Base-by-base conservation (phyloP, 2,888 invertebrate species). In the Fissipunctia ypsillon region DNA sequence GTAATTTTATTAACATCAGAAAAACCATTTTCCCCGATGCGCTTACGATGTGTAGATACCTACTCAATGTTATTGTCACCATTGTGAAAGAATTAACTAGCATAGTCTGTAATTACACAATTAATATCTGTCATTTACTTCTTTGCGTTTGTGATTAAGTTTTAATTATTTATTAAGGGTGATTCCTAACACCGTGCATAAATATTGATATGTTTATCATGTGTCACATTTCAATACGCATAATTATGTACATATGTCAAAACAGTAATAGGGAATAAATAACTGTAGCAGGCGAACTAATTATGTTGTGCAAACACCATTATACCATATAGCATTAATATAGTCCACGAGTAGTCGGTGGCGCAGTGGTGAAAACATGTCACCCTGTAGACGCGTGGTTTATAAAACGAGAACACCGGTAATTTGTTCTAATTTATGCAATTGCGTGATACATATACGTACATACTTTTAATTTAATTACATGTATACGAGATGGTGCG, bases 311-410 rank as follows among this genome's bases (percentile, higher is more conserved):
- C 81, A 86, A 87, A 87, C 78, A 85, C 75, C 73, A 85, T 84
- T 77, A 81, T 78, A 85, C 75, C 73, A 84, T 84, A 81, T 80
- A 86, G 88, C 87, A 85, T 89, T 94, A 91, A 94, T 93, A 81
- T 88, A 95, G 88, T 91, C 94, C 95, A 95, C 95, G 95, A 92
- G 95, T 87, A 67, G 65, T 69, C 69, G 72, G 83, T 92, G 92
- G 91, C 93, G 94, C 89, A 92, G 92, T 78, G 82, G 84, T 85
- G 88, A 91, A 92, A 89, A 86, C 78, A 79, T 82, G 81, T 91
- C 91, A 91, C 82, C 85, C 84, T 78, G 76, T 84, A 60, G 88
- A 86, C 81, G 81, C 87, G 81, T 87, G 76, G 69, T 78, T 71
- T 67, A 68, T 67, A 75, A 86, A 90, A 91, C 92, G 90, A 93